Conservation (phyloP, 2,888 invertebrate species). For the Pandemis corylana region DNA sequence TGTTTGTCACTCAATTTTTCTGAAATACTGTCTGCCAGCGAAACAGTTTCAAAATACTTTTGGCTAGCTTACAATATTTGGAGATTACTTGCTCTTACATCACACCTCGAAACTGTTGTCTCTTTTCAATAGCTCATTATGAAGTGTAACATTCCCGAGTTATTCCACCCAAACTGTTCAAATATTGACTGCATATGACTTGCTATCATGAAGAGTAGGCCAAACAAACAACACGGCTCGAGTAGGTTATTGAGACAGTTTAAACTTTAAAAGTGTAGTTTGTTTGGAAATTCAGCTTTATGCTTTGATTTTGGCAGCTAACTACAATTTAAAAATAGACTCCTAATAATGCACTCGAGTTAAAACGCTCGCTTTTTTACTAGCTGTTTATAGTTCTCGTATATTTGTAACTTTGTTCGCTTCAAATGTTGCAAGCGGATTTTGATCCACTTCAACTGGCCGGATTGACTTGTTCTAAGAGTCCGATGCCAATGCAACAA, state of each 20-base stretch:
- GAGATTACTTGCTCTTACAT: conserved; percentile 4
- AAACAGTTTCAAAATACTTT: conserved; percentile 4
- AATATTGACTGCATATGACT: conserved; percentile 34
- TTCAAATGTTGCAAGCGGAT: too few species aligned
- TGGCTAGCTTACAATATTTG: conserved; percentile 2
- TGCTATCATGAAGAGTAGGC: conserved; percentile 35
- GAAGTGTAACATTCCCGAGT: conserved; percentile 28
- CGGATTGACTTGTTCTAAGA: too few species aligned
- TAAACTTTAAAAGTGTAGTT: not conserved
- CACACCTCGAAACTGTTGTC: not conserved
- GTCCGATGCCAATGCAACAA: too few species aligned
- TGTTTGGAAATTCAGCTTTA: conserved; percentile 17
- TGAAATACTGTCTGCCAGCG: not conserved
- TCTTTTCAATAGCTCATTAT: conserved; percentile 4
- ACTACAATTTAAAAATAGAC: not conserved
- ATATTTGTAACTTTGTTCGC: too few species aligned
- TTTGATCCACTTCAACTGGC: too few species aligned
- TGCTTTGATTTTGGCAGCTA: conserved; percentile 30
- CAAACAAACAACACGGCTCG: conserved; percentile 31
- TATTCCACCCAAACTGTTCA: conserved; percentile 30
- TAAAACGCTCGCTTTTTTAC: too few species aligned
- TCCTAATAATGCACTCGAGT: too few species aligned
- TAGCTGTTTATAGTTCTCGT: too few species aligned
- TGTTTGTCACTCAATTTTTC: not conserved
- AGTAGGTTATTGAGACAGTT: conserved; percentile 31